Percentiles rank a stretch among this genome's conserved stretches.
Conservation (phyloP, 2,113 vertebrate genomes). For the Anthoscopus minutus region DNA sequence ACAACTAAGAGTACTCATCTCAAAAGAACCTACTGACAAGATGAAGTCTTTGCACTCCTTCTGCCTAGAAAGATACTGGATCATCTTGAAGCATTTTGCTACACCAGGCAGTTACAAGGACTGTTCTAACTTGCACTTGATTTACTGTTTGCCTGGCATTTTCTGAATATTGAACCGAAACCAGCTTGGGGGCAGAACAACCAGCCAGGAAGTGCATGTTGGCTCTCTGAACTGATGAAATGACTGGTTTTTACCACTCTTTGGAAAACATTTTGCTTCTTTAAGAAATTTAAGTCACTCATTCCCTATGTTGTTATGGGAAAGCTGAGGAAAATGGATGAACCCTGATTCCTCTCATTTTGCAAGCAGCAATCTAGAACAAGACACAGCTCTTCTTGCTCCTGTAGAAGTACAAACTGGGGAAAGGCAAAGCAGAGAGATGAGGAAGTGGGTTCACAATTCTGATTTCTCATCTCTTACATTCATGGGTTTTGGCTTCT, state of each 20-base stretch:
- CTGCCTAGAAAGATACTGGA: not conserved
- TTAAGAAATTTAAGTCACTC: not conserved
- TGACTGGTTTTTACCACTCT: not conserved
- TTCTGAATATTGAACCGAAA: slow-evolving; percentile 27
- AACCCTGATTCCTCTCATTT: not conserved
- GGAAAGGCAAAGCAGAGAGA: not conserved
- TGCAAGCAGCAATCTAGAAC: not conserved
- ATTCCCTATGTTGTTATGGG: not conserved
- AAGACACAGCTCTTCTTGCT: not conserved
- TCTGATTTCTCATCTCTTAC: slow-evolving; percentile 12
- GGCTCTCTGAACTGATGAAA: not conserved
- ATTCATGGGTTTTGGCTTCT: not conserved
- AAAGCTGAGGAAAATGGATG: not conserved
- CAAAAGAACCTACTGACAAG: not conserved
- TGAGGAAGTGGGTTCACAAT: not conserved
- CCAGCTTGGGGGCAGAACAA: not conserved
- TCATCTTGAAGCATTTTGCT: not conserved
- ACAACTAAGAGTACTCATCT: not conserved
- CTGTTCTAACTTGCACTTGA: not conserved
- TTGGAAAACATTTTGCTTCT: not conserved
- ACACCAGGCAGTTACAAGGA: not conserved
- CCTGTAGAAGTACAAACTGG: not conserved
- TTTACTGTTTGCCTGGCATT: not conserved
- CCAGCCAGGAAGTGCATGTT: not conserved
- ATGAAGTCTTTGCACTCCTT: not conserved